Percentiles rank a stretch among this genome's conserved stretches.
phyloP scores from a whole-genome alignment of 2,113 vertebrate species.

The Lamprotornis superbus region DNA sequence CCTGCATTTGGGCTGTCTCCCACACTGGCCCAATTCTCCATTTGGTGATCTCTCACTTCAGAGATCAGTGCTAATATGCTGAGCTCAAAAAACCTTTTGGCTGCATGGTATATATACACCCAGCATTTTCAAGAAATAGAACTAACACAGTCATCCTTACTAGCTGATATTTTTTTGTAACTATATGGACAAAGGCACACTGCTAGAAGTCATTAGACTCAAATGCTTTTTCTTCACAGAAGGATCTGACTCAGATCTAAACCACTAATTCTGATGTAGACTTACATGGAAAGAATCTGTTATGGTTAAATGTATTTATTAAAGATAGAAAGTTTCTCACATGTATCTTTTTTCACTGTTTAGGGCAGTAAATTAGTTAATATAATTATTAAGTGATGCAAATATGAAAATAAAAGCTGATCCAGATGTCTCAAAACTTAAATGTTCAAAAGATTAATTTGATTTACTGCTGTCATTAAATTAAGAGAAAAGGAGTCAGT shows the following conservation, averaged over 20 bases:
- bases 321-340: not conserved
- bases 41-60: not conserved
- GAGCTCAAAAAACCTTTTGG: not conserved
- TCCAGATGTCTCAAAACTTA: not conserved
- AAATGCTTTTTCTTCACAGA: not conserved
- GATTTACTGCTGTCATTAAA: not conserved
- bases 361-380: not conserved
- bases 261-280: not conserved
- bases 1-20: not conserved
- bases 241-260: not conserved
- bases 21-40: accelerated
- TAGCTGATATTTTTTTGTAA: not conserved
- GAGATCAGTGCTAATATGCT: accelerated
- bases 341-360: not conserved
- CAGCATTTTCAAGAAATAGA: not conserved
- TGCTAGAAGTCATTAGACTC: not conserved
- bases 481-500: not conserved
- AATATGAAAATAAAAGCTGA: not conserved
- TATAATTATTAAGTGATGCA: not conserved
- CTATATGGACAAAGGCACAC: not conserved
- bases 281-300: not conserved
- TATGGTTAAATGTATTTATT: not conserved
- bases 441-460: not conserved
- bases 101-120: not conserved
- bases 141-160: not conserved